These are phyloP conservation scores for Trochalopteron elliotii DNA, from an alignment of 2,113 vertebrate genomes.

Conservation along the genomic window DNA sequence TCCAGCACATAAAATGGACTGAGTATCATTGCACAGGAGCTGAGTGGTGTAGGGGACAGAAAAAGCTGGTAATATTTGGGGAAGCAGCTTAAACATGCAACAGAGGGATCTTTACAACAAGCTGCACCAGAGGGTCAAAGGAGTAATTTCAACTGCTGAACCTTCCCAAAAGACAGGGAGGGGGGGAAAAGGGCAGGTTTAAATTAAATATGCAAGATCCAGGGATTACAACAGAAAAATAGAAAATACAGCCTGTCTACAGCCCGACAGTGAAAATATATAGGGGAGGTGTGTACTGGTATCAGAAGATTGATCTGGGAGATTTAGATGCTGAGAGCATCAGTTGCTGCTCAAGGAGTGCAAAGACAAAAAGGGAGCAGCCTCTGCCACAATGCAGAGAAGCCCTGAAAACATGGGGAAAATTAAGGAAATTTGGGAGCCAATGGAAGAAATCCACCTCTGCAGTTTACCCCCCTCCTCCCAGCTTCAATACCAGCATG, in stretches of 20 bases:
- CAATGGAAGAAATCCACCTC: background rate
- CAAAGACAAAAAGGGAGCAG: slow-evolving; percentile 55
- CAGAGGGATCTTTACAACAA: background rate
- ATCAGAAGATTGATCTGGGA: background rate
- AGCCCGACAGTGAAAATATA: background rate
- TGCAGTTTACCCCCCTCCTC: background rate
- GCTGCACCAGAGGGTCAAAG: background rate
- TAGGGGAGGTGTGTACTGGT: background rate
- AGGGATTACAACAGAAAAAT: background rate
- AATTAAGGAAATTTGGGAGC: slow-evolving; percentile 12
- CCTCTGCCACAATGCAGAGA: slow-evolving; percentile 43
- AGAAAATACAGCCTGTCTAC: background rate
- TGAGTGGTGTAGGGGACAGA: background rate
- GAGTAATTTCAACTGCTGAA: background rate
- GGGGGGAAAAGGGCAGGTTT: background rate
- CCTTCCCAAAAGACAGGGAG: background rate
- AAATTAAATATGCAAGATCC: background rate
- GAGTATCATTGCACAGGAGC: background rate
- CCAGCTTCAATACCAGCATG: background rate
- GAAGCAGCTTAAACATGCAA: background rate
- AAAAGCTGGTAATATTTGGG: background rate
- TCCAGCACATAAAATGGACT: background rate
- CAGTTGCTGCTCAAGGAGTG: background rate
- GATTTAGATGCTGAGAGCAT: slow-evolving; percentile 17
- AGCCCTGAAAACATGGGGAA: background rate